A percentile compares a stretch with the other conserved stretches of the same genome.
phyloP scores from a whole-genome alignment of 2,113 vertebrate species.

The Dolichallabes microphthalmus region DNA sequence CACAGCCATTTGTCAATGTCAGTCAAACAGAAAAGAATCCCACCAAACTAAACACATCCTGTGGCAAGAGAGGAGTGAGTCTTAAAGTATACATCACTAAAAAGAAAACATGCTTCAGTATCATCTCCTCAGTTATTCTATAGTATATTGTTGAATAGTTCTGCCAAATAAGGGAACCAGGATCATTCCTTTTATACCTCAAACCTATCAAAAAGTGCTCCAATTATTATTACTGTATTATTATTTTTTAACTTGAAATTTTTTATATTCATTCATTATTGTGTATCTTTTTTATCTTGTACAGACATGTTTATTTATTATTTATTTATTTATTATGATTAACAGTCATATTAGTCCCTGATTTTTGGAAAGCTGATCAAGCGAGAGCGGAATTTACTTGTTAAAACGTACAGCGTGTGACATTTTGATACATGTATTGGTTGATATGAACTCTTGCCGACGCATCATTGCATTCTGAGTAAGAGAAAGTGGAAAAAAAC shows the following conservation, averaged over 20 bases:
- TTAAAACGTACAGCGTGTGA: slow-evolving; percentile 49
- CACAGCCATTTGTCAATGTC: slow-evolving; percentile 24
- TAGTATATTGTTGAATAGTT: slow-evolving; percentile 35
- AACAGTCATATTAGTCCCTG: slow-evolving; percentile 36
- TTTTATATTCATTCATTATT: slow-evolving; percentile 48
- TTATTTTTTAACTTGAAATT: slow-evolving; percentile 35
- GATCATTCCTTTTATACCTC: slow-evolving; percentile 44
- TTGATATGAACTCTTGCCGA: slow-evolving; percentile 47
- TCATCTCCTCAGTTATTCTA: slow-evolving; percentile 15
- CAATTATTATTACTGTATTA: slow-evolving; percentile 27
- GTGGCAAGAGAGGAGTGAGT: background rate
- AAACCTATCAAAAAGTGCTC: slow-evolving; percentile 41
- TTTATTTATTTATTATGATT: slow-evolving; percentile 50
- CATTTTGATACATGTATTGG: slow-evolving; percentile 49
- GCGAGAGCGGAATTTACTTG: slow-evolving; percentile 45
- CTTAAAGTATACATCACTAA: slow-evolving; percentile 10
- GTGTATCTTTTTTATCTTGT: slow-evolving; percentile 60
- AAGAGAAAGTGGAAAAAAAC: slow-evolving; percentile 14
- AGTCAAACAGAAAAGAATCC: slow-evolving; percentile 11
- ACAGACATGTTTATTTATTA: slow-evolving; percentile 67
- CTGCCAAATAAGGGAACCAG: slow-evolving; percentile 51
- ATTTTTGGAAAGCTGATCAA: slow-evolving; percentile 31
- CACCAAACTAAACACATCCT: background rate
- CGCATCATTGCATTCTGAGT: slow-evolving; percentile 43
- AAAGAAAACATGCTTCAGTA: background rate